Conservation (phyloP, 1,140 invertebrate genomes). For the Mercenaria mercenaria region DNA sequence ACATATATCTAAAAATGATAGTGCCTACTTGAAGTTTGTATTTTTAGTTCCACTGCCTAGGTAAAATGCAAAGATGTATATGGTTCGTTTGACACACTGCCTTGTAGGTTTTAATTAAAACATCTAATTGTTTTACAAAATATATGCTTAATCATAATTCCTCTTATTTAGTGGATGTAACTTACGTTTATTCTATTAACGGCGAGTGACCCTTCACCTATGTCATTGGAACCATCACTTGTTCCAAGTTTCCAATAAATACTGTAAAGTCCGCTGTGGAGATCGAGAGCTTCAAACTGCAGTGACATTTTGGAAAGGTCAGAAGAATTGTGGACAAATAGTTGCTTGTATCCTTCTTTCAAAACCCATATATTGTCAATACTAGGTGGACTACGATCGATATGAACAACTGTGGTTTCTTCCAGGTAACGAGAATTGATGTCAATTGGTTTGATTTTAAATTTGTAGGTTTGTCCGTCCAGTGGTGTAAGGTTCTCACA, state of each 20-base stretch:
- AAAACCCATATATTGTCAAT: slow-evolving; percentile 67
- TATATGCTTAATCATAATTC: too few species aligned
- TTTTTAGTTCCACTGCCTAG: too few species aligned
- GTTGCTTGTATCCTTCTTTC: slow-evolving; percentile 50
- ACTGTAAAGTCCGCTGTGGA: slow-evolving; percentile 69
- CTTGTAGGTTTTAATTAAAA: too few species aligned
- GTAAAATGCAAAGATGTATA: too few species aligned
- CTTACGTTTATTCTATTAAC: slow-evolving; percentile 10
- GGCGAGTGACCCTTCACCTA: slow-evolving; percentile 53
- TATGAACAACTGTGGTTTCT: slow-evolving; percentile 65
- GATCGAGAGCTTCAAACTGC: slow-evolving; percentile 65
- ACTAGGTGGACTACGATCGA: slow-evolving; percentile 68
- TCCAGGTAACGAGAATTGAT: slow-evolving; percentile 63
- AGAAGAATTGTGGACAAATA: slow-evolving; percentile 70
- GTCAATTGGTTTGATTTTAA: slow-evolving; percentile 65
- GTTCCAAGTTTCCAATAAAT: slow-evolving; percentile 70
- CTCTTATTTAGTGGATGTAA: too few species aligned
- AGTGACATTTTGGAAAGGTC: slow-evolving; percentile 74
- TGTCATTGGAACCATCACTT: slow-evolving; percentile 15
- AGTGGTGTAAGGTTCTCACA: slow-evolving; percentile 39
- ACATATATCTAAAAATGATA: too few species aligned
- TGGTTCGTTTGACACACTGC: too few species aligned
- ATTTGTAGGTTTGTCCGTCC: slow-evolving; percentile 71
- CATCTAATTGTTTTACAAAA: too few species aligned
- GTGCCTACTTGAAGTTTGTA: too few species aligned